Conservation (phyloP, 2,797 vertebrate genomes). For the Bothrops alternatus region DNA sequence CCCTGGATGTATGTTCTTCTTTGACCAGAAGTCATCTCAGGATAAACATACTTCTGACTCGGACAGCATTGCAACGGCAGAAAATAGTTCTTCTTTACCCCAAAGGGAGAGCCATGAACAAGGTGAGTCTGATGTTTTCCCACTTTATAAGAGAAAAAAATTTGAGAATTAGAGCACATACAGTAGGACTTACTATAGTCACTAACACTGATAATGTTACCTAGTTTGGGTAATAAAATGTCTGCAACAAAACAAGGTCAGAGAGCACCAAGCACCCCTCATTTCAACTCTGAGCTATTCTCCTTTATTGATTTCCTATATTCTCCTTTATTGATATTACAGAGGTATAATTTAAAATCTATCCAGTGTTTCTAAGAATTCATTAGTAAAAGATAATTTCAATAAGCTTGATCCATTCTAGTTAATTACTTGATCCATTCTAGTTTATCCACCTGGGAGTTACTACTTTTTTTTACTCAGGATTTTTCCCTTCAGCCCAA, state of each 20-base stretch:
- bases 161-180: background rate
- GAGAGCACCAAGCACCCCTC: background rate
- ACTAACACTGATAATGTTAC: background rate
- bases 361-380: background rate
- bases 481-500: background rate
- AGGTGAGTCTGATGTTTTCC: constrained; percentile 55
- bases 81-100: constrained; percentile 62
- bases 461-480: background rate
- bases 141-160: background rate
- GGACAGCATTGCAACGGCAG: constrained; percentile 79
- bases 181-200: background rate
- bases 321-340: background rate
- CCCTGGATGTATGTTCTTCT: background rate
- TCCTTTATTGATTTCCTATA: background rate
- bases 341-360: background rate
- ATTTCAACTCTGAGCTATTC: background rate
- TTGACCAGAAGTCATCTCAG: constrained; percentile 77
- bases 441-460: background rate
- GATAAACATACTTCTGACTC: constrained; percentile 91
- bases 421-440: background rate
- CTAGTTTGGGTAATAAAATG: background rate
- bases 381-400: background rate
- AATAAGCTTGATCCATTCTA: background rate
- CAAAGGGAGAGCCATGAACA: constrained; percentile 73
- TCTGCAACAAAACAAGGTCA: background rate